phyloP scores from a whole-genome alignment of 2,888 invertebrate genomes.

The Ornithoptera alexandrae region DNA sequence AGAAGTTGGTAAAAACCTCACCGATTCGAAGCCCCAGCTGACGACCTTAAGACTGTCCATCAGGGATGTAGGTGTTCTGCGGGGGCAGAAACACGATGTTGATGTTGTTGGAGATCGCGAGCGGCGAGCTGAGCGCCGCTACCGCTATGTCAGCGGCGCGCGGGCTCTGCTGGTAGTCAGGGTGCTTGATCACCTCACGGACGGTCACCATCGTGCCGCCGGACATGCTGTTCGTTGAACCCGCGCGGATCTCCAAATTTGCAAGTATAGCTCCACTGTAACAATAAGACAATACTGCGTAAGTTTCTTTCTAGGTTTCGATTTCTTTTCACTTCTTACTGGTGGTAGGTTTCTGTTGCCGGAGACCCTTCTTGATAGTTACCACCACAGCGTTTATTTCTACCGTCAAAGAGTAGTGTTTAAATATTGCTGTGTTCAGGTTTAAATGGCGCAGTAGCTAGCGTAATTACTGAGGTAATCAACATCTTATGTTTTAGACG shows the following conservation, averaged over 20 bases:
- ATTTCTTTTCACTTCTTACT: too few species aligned
- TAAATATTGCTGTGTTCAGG: too few species aligned
- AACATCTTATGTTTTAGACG: too few species aligned
- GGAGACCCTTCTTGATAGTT: too few species aligned
- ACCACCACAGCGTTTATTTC: too few species aligned
- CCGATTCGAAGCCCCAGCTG: slow-evolving; percentile 61
- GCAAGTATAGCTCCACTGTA: slow-evolving; percentile 44
- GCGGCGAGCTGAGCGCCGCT: slow-evolving; percentile 34
- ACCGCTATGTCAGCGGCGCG: slow-evolving; percentile 50
- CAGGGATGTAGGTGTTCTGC: slow-evolving; percentile 41
- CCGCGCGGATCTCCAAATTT: slow-evolving; percentile 51
- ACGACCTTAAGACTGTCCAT: slow-evolving; percentile 46
- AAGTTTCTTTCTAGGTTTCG: too few species aligned
- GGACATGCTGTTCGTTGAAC: slow-evolving; percentile 51
- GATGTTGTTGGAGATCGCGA: slow-evolving; percentile 42
- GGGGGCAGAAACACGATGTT: slow-evolving; percentile 51
- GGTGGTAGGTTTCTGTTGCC: too few species aligned
- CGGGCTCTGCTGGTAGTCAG: slow-evolving; percentile 45
- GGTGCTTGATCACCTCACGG: slow-evolving; percentile 43
- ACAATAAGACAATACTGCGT: not conserved
- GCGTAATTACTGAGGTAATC: too few species aligned
- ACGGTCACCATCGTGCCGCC: slow-evolving; percentile 46
- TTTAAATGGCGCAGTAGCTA: too few species aligned
- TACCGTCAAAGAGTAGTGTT: too few species aligned
- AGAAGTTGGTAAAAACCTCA: slow-evolving; percentile 36